A percentile compares a stretch with the other conserved stretches of the same genome.
phyloP scores from a whole-genome alignment of 2,113 vertebrate species.

The Castor canadensis region DNA sequence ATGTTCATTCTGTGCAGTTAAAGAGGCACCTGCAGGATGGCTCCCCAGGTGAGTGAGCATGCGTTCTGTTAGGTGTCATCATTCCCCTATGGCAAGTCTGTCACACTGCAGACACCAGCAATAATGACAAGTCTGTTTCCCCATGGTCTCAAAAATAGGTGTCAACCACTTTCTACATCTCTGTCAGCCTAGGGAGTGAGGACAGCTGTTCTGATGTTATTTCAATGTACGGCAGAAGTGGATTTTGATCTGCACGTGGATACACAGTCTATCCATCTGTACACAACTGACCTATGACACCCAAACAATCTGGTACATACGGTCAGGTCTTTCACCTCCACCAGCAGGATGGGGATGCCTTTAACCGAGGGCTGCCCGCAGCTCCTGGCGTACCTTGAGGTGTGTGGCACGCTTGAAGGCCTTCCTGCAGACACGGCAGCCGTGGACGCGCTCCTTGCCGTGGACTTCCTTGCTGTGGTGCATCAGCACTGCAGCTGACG shows the following conservation, averaged over 20 bases:
- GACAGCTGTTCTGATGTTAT: not conserved
- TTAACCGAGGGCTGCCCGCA: no score
- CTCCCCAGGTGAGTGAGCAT: not conserved
- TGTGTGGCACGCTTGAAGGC: conserved; percentile 98
- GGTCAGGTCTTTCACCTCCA: not conserved
- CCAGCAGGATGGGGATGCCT: no score
- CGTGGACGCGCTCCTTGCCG: conserved; percentile 94
- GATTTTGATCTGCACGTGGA: not conserved
- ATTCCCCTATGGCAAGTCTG: not conserved
- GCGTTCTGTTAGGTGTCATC: no score
- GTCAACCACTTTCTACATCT: no score
- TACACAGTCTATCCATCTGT: not conserved
- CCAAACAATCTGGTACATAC: not conserved
- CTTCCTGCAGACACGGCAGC: conserved; percentile 94
- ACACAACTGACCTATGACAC: not conserved
- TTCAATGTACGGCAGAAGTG: not conserved
- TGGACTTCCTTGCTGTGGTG: conserved; percentile 90
- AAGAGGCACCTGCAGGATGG: not conserved
- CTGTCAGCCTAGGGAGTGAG: not conserved
- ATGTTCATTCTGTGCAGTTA: not conserved
- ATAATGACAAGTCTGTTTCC: rapidly evolving
- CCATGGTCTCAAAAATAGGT: not conserved
- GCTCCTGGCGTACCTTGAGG: conserved; percentile 90
- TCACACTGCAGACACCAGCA: not conserved
- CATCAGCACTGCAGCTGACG: conserved; percentile 89